Evolutionary conservation across 2,797 vertebrate genomes (phyloP).

Genomic region (Falco rusticolus): DNA sequence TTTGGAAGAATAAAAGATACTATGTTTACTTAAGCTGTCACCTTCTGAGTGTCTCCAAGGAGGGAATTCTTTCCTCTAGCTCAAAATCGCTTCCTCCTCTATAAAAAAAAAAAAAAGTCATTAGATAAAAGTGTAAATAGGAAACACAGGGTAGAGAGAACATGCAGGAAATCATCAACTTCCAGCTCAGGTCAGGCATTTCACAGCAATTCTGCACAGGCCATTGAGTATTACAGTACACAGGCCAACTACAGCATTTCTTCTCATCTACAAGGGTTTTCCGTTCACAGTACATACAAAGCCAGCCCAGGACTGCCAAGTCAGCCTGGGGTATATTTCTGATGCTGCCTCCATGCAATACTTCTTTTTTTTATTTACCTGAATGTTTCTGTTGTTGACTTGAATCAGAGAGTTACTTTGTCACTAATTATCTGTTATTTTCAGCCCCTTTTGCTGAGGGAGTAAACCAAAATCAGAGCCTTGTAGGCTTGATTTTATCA

Average conservation of each 20-base stretch:
- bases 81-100: neutral
- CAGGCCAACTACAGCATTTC: neutral
- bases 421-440: neutral
- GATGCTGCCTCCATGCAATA: neutral
- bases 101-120: neutral
- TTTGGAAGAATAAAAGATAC: conserved; percentile 31
- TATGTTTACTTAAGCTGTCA: conserved; percentile 20
- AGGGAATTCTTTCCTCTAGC: neutral
- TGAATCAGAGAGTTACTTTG: neutral
- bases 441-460: neutral
- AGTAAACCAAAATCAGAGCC: neutral
- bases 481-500: neutral
- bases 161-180: neutral
- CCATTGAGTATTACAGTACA: neutral
- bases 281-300: conserved; percentile 46
- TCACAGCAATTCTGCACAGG: conserved; percentile 40
- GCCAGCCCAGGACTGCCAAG: neutral
- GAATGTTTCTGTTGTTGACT: conserved; percentile 1
- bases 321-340: conserved; percentile 34
- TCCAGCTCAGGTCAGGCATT: conserved; percentile 33
- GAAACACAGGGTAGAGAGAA: conserved; percentile 20
- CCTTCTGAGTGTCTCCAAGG: conserved; percentile 17
- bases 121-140: conserved; percentile 31
- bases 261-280: conserved; percentile 60
- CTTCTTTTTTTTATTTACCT: neutral